phyloP scores from a whole-genome alignment of 1,140 invertebrate genomes.

The Tribolium castaneum region DNA sequence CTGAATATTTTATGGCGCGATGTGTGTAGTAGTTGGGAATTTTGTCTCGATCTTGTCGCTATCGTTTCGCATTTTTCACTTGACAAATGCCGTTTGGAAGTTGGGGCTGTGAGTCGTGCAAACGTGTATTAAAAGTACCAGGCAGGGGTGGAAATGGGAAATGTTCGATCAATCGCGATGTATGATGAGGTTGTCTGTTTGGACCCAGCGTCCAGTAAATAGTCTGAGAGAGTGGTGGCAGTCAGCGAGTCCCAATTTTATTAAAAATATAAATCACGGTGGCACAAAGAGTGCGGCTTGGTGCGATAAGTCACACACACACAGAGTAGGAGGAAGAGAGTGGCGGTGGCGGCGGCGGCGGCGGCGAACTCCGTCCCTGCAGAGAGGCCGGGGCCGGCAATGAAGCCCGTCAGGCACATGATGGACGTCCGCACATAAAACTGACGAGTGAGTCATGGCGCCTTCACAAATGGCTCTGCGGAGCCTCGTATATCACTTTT shows the following conservation, averaged over 20 bases:
- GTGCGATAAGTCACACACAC: conserved; percentile 52
- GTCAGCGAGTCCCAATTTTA: conserved; percentile 51
- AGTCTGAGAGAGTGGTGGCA: conserved; percentile 34
- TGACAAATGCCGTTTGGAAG: background rate
- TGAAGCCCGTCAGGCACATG: conserved; percentile 74
- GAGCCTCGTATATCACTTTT: conserved; percentile 82
- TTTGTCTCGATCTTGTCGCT: too few relatives aligned
- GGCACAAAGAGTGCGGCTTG: conserved; percentile 56
- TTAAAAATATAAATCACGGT: conserved; percentile 57
- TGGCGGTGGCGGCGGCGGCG: conserved; percentile 41
- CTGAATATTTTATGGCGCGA: too few relatives aligned
- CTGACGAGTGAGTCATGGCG: conserved; percentile 72
- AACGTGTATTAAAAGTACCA: background rate
- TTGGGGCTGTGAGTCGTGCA: background rate
- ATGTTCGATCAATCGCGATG: conserved; percentile 4
- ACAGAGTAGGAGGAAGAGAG: conserved; percentile 41
- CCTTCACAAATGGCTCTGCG: conserved; percentile 79
- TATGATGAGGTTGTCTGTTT: conserved; percentile 30
- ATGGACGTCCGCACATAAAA: conserved; percentile 75
- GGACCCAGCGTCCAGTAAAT: conserved; percentile 20
- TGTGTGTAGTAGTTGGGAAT: too few relatives aligned
- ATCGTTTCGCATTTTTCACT: background rate
- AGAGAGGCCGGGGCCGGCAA: conserved; percentile 64
- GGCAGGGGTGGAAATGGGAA: background rate
- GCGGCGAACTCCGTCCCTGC: conserved; percentile 32